These are phyloP conservation scores for Tetraneura akinire DNA, from an alignment of 1,140 invertebrate genomes.

Conservation along the genomic window DNA sequence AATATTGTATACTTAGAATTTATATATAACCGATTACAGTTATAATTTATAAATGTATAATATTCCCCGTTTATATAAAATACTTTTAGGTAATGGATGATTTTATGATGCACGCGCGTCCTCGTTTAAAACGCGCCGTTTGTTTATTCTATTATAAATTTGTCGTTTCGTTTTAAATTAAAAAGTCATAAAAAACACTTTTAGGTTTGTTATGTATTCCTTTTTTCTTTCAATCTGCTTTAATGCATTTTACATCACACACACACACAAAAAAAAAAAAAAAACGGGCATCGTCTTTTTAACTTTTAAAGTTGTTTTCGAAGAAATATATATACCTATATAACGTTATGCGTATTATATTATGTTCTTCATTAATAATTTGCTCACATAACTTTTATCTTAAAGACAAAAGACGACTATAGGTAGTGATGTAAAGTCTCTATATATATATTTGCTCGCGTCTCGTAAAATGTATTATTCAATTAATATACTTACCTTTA, in stretches of 20 bases:
- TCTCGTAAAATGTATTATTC: slow-evolving; percentile 14
- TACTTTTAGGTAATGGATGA: neutral
- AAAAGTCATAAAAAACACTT: slow-evolving; percentile 20
- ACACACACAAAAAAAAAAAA: too few species aligned
- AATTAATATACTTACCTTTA: neutral
- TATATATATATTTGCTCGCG: too few species aligned
- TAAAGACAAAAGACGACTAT: neutral
- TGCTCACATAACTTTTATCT: neutral
- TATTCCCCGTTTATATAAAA: slow-evolving; percentile 18
- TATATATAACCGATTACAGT: too few species aligned
- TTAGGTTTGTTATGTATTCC: neutral
- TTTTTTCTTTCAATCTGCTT: slow-evolving; percentile 32
- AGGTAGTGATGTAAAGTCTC: too few species aligned
- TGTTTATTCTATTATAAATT: neutral
- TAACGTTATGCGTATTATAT: too few species aligned
- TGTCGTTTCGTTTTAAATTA: slow-evolving; percentile 20
- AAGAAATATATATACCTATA: neutral
- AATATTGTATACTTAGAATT: too few species aligned
- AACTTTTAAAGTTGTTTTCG: slow-evolving; percentile 37
- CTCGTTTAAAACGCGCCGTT: neutral
- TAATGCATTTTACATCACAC: slow-evolving; percentile 36
- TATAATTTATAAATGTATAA: slow-evolving; percentile 11
- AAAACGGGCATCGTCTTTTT: neutral
- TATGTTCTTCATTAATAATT: slow-evolving; percentile 30
- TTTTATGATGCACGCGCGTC: slow-evolving; percentile 5